phyloP scores from a whole-genome alignment of 1,140 invertebrate genomes.

The Polypedilum vanderplanki region DNA sequence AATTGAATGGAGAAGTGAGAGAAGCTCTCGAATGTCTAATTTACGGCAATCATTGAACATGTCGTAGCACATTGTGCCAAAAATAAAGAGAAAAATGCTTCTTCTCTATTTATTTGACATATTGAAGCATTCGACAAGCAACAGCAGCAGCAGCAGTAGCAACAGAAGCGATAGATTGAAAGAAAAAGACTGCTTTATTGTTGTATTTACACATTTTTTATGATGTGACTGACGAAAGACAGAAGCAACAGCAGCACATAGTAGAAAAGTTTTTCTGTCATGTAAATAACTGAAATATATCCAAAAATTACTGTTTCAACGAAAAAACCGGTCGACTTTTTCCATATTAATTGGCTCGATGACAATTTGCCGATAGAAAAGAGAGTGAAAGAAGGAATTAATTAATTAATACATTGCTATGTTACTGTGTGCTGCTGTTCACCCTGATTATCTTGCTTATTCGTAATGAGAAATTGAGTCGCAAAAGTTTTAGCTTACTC shows the following conservation, averaged over 20 bases:
- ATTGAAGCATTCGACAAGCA: not conserved
- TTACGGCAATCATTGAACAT: conserved; percentile 12
- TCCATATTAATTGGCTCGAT: not conserved
- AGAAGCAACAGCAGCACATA: not conserved
- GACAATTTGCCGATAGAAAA: conserved; percentile 6
- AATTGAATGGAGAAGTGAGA: no score
- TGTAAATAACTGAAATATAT: not conserved
- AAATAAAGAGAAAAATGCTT: not conserved
- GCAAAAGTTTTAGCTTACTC: not conserved
- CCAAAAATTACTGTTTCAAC: not conserved
- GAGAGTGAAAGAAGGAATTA: conserved; percentile 3
- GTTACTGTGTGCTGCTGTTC: not conserved
- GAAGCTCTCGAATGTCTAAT: conserved; percentile 17
- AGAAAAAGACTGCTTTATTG: no score
- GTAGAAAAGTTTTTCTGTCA: not conserved
- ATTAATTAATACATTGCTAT: conserved; percentile 8
- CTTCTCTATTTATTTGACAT: not conserved
- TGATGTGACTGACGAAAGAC: not conserved
- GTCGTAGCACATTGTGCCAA: conserved; percentile 4
- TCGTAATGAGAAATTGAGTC: not conserved
- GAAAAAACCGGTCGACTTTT: no score
- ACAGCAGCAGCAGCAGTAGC: not conserved
- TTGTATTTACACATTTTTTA: not conserved
- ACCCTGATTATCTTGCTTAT: conserved; percentile 7
- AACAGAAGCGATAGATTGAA: no score